Base-by-base conservation (phyloP, 2,113 vertebrate species). In the Parotia lawesii region DNA sequence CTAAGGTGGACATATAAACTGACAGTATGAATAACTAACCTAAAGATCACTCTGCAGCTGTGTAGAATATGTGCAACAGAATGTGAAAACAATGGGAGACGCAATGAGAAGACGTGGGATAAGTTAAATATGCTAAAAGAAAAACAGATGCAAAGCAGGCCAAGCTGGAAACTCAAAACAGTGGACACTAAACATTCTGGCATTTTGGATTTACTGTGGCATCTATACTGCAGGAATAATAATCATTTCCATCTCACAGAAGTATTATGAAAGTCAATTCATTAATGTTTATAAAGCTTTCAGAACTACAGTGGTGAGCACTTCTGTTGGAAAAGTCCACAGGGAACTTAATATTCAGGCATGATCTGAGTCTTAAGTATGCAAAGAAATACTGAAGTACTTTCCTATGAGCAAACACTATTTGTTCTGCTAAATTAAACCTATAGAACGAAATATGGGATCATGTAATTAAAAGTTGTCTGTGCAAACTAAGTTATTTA, bases 311-410 rank as follows among this genome's bases (percentile, higher is more conserved):
- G 47, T 31, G 51, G 45, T 74, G 60, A 94, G 69, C 66, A 80
- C 28, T 96, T 84, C 50, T 70, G 35, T 40, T 88, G 67, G 4
- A 7, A 69, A 95, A 86, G 45, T 75, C 90, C 58, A 47, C 3
- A 15, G 74, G 66, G 74, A 94, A 83, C 66, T 93, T 89, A 85
- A 85, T 85, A 94, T 69, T 83, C 62, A 65, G 64, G 33, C 79
- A 85, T 58, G 64, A 27, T 76, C 60, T 5, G 15, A 88, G 53
- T 72, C 87, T 40, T 76, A 92, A 58, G 56, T 31, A 90, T 37
- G 35, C 56, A 81, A 80, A 93, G 82, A 93, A 87, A 86, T n/a
- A 90, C 2, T 51, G 58, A 69, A 91, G 58, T 44, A 42, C 56
- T 95, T 93, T 71, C 69, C 25, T 54, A 31, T 60, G 64, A 88